These are phyloP conservation scores for Grantiella picta DNA, from an alignment of 2,113 vertebrate species.

Conservation along the genomic window DNA sequence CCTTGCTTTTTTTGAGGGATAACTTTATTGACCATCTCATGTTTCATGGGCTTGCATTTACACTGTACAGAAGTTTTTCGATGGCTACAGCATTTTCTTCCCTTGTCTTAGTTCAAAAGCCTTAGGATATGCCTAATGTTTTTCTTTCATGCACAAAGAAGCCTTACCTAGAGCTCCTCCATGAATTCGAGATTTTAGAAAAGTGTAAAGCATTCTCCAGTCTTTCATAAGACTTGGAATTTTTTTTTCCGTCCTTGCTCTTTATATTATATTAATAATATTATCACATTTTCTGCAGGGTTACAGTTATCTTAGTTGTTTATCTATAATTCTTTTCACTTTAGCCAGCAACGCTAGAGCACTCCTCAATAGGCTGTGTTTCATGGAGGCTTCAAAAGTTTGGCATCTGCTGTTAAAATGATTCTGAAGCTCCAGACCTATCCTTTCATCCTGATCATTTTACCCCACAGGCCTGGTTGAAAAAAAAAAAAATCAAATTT, in stretches of 20 bases:
- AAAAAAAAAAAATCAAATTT: not conserved
- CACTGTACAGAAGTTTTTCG: not conserved
- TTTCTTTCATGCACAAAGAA: not conserved
- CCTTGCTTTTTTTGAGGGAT: not conserved
- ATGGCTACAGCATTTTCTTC: not conserved
- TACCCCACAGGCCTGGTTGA: not conserved
- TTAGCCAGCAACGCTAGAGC: not conserved
- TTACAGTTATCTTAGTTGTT: not conserved
- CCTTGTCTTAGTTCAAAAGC: not conserved
- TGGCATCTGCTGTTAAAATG: conserved; percentile 16
- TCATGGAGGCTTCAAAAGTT: conserved; percentile 18
- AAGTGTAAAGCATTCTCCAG: not conserved
- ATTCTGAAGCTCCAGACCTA: conserved; percentile 23
- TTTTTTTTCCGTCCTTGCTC: not conserved
- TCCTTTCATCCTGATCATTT: conserved; percentile 35
- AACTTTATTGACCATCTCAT: not conserved
- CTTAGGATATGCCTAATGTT: not conserved
- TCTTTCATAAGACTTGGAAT: not conserved
- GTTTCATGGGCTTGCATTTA: not conserved
- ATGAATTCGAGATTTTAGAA: not conserved
- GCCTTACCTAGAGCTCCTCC: not conserved
- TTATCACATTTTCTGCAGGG: not conserved
- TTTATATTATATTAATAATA: not conserved
- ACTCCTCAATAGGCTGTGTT: not conserved
- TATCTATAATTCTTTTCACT: not conserved